phyloP scores from a whole-genome alignment of 1,140 invertebrate genomes.

The Steinernema khuongi region DNA sequence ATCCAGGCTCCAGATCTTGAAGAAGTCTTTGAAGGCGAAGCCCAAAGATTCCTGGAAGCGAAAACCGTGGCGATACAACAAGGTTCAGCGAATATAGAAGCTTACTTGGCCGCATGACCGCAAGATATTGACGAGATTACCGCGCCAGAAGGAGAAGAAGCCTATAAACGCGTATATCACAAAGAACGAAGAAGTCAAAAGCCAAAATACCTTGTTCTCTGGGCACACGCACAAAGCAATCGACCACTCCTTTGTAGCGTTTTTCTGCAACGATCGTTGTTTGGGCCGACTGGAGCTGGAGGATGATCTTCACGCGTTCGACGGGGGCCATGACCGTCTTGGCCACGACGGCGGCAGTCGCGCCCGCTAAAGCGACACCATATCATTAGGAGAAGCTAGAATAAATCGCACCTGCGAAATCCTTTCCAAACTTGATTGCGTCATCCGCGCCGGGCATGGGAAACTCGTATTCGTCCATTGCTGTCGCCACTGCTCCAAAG shows the following conservation, averaged over 20 bases:
- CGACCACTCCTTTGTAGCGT: conserved; percentile 57
- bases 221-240: conserved; percentile 57
- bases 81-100: neutral
- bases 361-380: conserved; percentile 44
- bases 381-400: neutral
- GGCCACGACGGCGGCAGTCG: conserved; percentile 38
- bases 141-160: conserved; percentile 64
- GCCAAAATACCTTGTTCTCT: conserved; percentile 48
- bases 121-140: conserved; percentile 65
- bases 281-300: conserved; percentile 52
- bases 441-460: neutral
- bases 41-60: conserved; percentile 64
- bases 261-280: conserved; percentile 50
- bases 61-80: neutral
- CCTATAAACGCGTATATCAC: conserved; percentile 40
- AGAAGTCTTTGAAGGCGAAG: conserved; percentile 65
- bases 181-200: neutral
- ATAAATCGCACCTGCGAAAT: neutral
- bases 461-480: neutral
- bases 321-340: conserved; percentile 73
- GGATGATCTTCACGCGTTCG: conserved; percentile 82
- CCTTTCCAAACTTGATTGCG: neutral
- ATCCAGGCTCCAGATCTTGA: conserved; percentile 61
- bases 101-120: conserved; percentile 55
- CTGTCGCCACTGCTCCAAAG: neutral